These are phyloP conservation scores for Furnarius figulus DNA, from an alignment of 2,113 vertebrate species.

Conservation along the genomic window DNA sequence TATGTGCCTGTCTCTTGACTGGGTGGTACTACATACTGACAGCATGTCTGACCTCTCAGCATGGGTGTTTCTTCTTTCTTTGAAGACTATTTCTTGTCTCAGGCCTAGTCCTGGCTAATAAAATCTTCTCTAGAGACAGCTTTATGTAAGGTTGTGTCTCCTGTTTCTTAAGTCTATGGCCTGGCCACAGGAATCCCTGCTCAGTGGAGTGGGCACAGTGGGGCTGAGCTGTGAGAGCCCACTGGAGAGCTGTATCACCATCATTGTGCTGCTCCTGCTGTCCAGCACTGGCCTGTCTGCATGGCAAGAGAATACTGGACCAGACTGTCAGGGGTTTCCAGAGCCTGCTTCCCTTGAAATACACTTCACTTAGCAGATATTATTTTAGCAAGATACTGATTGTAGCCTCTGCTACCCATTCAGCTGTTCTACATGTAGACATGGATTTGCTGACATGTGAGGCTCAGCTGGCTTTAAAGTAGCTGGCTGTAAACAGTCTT, in stretches of 20 bases:
- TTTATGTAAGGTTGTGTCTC: neutral
- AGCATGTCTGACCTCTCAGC: neutral
- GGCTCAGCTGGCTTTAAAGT: neutral
- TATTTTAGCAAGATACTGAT: neutral
- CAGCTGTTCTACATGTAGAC: neutral
- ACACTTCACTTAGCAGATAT: neutral
- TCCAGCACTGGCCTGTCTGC: neutral
- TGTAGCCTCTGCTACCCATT: neutral
- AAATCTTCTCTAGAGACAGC: neutral
- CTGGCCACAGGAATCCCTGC: neutral
- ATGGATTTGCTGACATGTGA: neutral
- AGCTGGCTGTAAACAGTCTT: neutral
- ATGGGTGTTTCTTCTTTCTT: neutral
- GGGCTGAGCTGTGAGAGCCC: neutral
- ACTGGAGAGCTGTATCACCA: neutral
- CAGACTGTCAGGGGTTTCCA: neutral
- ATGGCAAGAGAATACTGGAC: neutral
- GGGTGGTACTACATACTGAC: neutral
- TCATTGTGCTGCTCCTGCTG: neutral
- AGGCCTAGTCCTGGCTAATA: neutral
- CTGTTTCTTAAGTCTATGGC: neutral
- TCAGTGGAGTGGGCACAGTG: neutral
- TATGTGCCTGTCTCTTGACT: rapidly evolving
- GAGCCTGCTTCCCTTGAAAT: neutral
- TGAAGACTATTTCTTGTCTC: neutral